Base-by-base conservation (phyloP, 92 coral and sea anemone species). In the Siderastrea siderea region DNA sequence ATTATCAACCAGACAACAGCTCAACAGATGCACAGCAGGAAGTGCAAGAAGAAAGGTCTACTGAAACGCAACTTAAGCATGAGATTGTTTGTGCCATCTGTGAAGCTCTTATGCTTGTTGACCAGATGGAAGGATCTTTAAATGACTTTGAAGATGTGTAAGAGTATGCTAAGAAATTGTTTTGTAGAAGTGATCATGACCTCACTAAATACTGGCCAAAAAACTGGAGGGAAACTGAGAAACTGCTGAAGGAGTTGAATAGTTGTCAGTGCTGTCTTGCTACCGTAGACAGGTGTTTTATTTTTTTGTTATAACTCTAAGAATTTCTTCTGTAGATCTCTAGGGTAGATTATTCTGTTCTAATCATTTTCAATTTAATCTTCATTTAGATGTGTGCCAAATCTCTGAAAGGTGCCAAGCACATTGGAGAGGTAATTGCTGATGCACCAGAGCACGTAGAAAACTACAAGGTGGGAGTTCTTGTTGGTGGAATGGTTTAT, bases 91-190 rank as follows among this genome's bases (percentile, higher is more conserved):
- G 50, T 50, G 47, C 72, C 14, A 77, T 84, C 63, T 71, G 79
- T 55, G 66, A 84, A 77, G 92, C 79, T 0, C 74, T 89, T 16
- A 84, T 89, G 79, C 89, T 89, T 47, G 85, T 84, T 10, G 64
- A 89, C 67, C 88, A 89, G 65, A 89, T 89, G 92, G 48, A 76
- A 55, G 88, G 80, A 17, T 89, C 92, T 19, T 45, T 76, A 49
- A 83, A 76, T 75, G 79, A 84, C 80, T 69, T 90, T 90, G 93
- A 90, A 77, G 85, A 85, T 50, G 81, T 90, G 52, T 64, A 85
- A 71, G 81, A 47, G 55, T 90, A 48, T 84, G 94, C 88, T 44
- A 90, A 74, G 70, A 75, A 85, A 65, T 64, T 90, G 65, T 85
- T 80, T 75, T 84, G 80, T 85, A 78, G 81, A 85, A 57, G 63